Evolutionary conservation across 2,888 invertebrate genomes (phyloP), one percentile per base, ranked within the genome.

Genomic region (Cantharis rustica): DNA sequence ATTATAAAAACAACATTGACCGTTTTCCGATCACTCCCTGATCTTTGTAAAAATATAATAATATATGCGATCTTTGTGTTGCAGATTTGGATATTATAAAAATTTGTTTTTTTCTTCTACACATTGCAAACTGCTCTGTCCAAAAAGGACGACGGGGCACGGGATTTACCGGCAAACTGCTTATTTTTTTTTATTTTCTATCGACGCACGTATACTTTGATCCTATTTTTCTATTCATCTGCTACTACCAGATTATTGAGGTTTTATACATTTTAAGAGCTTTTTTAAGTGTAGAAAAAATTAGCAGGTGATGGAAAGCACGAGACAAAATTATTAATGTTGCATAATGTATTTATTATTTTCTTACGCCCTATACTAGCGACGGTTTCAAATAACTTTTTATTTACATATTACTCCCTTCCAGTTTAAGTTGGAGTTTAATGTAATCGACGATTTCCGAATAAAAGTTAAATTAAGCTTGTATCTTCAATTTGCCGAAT

Each of bases 21-120:
- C 86, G 85, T 85, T 86, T 83, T 83, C 81, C 85, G 83, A 85
- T 86, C 85, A 84, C 85, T 84, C 84, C 84, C 84, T 82, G 81
- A 81, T 83, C 82, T 82, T 84, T 84, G 81, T 83, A 84, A 85
- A 85, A 85, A 85, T 84, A 85, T 66, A 66, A 66, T 66, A 85
- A 85, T 85, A 86, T 86, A 85, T 82, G 81, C 84, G 82, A 84
- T 84, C 85, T 84, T 83, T 83, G 81, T 83, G 77, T 76, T 71
- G 71, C 78, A 78, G 79, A 76, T 78, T 79, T 74, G 64, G 64
- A 66, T 78, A 77, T 69, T 75, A 74, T 75, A 71, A 74, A 47
- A 69, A 76, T 74, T 76, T 73, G 31, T 20, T 62, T 64, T 71
- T 72, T 76, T 74, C 73, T 74, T 63, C 17, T 66, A 16, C 11